Conservation (phyloP, 2,888 invertebrate genomes). For the Harpalus rufipes region DNA sequence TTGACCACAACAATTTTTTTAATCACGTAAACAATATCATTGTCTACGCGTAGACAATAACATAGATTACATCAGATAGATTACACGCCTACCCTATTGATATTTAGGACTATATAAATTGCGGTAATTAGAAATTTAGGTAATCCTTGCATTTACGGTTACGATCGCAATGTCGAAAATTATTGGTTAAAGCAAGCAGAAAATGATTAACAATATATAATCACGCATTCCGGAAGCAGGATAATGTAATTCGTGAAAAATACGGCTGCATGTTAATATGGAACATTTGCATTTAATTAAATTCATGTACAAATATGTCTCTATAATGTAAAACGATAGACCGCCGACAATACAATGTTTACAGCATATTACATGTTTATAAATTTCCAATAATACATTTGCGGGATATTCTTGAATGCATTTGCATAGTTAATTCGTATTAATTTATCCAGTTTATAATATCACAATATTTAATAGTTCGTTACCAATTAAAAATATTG, state of each 20-base stretch:
- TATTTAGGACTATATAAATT: too few relatives aligned
- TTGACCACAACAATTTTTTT: too few relatives aligned
- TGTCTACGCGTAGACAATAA: too few relatives aligned
- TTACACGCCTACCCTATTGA: too few relatives aligned
- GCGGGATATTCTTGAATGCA: constrained; percentile 4
- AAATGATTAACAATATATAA: constrained; percentile 48
- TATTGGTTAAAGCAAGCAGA: neutral
- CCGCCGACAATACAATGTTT: constrained; percentile 33
- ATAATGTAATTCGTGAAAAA: constrained; percentile 57
- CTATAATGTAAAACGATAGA: constrained; percentile 1
- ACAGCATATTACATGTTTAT: constrained; percentile 8
- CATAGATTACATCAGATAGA: too few relatives aligned
- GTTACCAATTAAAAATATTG: too few relatives aligned
- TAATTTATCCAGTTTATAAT: neutral
- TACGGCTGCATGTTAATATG: constrained; percentile 59
- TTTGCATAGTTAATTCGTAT: constrained; percentile 5
- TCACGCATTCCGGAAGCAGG: constrained; percentile 45
- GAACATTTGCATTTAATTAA: constrained; percentile 36
- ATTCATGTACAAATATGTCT: constrained; percentile 34
- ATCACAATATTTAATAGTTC: neutral
- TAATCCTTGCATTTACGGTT: neutral
- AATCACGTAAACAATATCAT: too few relatives aligned
- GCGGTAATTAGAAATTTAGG: too few relatives aligned
- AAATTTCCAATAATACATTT: constrained; percentile 12
- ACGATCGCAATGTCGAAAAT: neutral